Evolutionary conservation across 2,113 vertebrate species (phyloP).

Genomic region (Vidua chalybeata): DNA sequence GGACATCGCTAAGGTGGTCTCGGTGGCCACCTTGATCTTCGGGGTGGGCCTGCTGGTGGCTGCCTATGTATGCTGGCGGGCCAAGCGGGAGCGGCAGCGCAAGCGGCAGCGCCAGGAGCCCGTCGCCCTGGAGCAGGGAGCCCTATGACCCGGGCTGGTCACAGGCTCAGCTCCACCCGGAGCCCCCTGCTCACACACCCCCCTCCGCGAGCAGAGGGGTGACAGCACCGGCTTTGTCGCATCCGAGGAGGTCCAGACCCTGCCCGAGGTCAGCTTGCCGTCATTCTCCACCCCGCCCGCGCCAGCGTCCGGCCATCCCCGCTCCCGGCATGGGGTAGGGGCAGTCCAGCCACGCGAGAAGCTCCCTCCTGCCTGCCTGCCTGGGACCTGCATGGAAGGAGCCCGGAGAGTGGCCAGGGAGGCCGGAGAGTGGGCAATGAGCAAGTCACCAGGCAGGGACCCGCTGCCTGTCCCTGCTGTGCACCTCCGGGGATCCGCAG

Average conservation of each 20-base stretch:
- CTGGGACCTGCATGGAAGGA: not conserved
- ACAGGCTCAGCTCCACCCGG: not conserved
- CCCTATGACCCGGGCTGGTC: constrained; percentile 71
- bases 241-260: not conserved
- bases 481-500: not conserved
- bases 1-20: constrained; percentile 85
- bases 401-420: not conserved
- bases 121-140: constrained; percentile 81
- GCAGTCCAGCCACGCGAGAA: not conserved
- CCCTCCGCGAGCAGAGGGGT: not conserved
- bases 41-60: constrained; percentile 81
- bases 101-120: constrained; percentile 77
- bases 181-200: not conserved
- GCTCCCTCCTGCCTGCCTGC: not conserved
- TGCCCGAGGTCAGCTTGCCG: not conserved
- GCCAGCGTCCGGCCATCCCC: not conserved
- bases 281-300: not conserved
- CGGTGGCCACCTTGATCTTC: constrained; percentile 80
- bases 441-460: rapidly evolving
- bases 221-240: not conserved
- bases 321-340: not conserved
- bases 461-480: rapidly evolving
- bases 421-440: not conserved
- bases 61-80: constrained; percentile 85
- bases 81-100: constrained; percentile 79